A percentile compares a stretch with the other conserved stretches of the same genome.
phyloP scores from a whole-genome alignment of 2,113 vertebrate genomes.

The Antidorcas marsupialis region DNA sequence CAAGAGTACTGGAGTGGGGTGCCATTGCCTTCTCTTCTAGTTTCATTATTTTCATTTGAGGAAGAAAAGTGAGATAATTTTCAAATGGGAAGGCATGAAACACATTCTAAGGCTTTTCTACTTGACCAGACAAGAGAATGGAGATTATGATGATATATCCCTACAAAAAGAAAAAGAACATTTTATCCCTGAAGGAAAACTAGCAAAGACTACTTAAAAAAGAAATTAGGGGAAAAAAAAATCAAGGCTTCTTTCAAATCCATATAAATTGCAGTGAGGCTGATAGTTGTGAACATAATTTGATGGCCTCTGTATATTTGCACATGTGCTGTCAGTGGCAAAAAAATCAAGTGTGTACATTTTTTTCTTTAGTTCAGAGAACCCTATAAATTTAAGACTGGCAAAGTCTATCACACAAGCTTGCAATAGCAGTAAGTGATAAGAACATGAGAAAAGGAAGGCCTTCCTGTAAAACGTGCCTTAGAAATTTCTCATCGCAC shows the following conservation, averaged over 20 bases:
- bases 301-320: not conserved
- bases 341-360: not conserved
- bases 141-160: not conserved
- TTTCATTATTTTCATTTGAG: not conserved
- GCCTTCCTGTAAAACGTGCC: conserved; percentile 23
- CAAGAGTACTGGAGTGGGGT: no score
- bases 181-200: conserved; percentile 26
- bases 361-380: conserved; percentile 40
- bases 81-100: not conserved
- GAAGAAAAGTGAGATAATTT: not conserved
- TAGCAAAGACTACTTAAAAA: not conserved
- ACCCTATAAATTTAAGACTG: not conserved
- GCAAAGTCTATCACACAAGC: conserved; percentile 18
- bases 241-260: conserved; percentile 42
- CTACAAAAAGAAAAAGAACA: not conserved
- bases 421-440: conserved; percentile 41
- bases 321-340: not conserved
- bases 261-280: not conserved
- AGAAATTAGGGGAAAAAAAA: conserved; percentile 18
- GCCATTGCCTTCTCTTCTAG: no score
- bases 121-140: not conserved
- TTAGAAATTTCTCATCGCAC: conserved; percentile 59
- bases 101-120: not conserved
- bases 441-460: conserved; percentile 21
- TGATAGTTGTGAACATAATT: not conserved